Conservation (phyloP, 2,113 vertebrate genomes). For the Mormyrus iriodes region DNA sequence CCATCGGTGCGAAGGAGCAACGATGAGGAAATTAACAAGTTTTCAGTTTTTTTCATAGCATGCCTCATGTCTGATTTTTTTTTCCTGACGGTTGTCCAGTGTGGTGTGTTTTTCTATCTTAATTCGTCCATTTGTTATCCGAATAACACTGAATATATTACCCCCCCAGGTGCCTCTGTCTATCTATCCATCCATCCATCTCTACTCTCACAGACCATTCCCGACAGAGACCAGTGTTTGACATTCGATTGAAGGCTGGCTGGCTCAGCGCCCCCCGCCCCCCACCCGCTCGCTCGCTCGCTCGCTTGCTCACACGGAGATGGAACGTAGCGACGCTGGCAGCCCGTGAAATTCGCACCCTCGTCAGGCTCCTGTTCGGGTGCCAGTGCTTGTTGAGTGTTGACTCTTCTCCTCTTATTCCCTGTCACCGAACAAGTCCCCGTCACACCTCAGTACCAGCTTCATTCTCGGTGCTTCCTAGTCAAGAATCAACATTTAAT, state of each 20-base stretch:
- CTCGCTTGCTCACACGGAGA: slow-evolving; percentile 1
- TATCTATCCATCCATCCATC: neutral
- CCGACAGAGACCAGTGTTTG: neutral
- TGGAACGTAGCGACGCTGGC: slow-evolving; percentile 12
- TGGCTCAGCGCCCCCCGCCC: slow-evolving; percentile 3
- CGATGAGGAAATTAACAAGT: neutral
- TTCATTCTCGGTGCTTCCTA: slow-evolving; percentile 59
- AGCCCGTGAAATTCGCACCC: slow-evolving; percentile 40
- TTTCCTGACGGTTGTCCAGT: neutral
- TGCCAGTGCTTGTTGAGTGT: slow-evolving; percentile 58
- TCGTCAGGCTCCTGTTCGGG: slow-evolving; percentile 29
- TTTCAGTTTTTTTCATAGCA: neutral
- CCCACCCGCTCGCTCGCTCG: neutral
- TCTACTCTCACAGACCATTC: neutral
- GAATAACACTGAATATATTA: slow-evolving; percentile 13
- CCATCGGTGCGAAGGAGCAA: neutral
- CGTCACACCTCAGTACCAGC: slow-evolving; percentile 64
- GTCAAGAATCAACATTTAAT: slow-evolving; percentile 66
- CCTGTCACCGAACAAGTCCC: slow-evolving; percentile 62
- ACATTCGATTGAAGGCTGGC: slow-evolving; percentile 9
- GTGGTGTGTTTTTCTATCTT: neutral
- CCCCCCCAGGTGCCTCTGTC: neutral
- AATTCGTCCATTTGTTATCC: slow-evolving; percentile 2
- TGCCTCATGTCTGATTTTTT: neutral
- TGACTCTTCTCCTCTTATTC: slow-evolving; percentile 60